These are phyloP conservation scores for Caenorhabditis sp. DNA, from an alignment of 2,888 invertebrate genomes.

Conservation along the genomic window DNA sequence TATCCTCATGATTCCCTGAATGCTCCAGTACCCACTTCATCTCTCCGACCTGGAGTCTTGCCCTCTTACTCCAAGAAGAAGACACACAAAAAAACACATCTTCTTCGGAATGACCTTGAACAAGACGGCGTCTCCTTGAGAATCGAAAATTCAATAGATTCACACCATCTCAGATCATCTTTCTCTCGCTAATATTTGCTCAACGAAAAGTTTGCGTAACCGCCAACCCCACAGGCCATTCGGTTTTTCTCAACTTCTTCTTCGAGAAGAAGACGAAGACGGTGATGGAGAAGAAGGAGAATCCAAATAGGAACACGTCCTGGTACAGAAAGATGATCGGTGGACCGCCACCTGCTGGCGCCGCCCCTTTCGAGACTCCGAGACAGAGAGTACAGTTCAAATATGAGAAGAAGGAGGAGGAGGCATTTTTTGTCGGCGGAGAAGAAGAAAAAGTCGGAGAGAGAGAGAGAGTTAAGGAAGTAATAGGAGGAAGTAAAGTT, in stretches of 20 bases:
- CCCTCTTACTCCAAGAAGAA: no score
- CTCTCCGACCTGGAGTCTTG: background rate
- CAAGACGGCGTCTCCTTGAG: background rate
- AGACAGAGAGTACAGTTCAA: constrained; percentile 33
- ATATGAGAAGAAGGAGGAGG: constrained; percentile 42
- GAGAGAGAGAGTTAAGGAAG: constrained; percentile 19
- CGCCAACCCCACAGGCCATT: constrained; percentile 44
- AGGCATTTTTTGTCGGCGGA: constrained; percentile 17
- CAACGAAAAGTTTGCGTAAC: constrained; percentile 52
- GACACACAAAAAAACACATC: background rate
- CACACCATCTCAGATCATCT: constrained; percentile 18
- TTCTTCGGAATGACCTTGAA: background rate
- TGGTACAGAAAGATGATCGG: constrained; percentile 57
- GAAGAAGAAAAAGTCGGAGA: background rate
- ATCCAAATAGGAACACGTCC: constrained; percentile 67
- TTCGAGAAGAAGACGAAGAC: constrained; percentile 24
- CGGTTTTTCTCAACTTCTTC: constrained; percentile 37
- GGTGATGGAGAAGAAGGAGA: constrained; percentile 17
- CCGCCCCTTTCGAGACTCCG: background rate
- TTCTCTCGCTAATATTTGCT: constrained; percentile 45
- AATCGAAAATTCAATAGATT: constrained; percentile 4
- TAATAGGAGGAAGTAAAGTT: constrained; percentile 28
- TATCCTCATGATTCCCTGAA: no score
- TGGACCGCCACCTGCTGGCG: constrained; percentile 19
- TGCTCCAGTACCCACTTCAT: no score